Evolutionary conservation across 2,888 invertebrate genomes (phyloP), one percentile per base, ranked within the genome.

Genomic region (Plagodis pulveraria): DNA sequence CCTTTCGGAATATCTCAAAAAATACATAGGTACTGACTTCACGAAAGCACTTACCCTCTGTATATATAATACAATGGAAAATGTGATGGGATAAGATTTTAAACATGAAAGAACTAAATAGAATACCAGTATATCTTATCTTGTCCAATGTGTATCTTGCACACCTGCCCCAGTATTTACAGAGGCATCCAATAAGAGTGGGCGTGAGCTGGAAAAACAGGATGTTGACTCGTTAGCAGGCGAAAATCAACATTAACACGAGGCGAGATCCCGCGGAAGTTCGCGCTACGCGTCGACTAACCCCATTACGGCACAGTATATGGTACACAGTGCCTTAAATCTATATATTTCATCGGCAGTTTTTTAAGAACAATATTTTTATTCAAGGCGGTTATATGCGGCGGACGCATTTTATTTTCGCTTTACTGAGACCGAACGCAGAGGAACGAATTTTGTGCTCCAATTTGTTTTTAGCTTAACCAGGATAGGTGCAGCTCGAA

Each of bases 271-370:
- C 48, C 57, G 52, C 60, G 61, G 59, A 64, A 67, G 67, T 66
- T 67, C 51, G 56, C 40, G 40, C 34, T 46, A 46, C 56, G 60
- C 61, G 48, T 49, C 61, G 59, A 50, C 47, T 58, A 58, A 55
- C 65, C 63, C 69, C 59, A 69, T 69, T 61, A 69, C 68, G 63
- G 55, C 46, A 45, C 40, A 53, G 43, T 22, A 49, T 4, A 0
- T 10, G 0, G 6, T 0, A 36, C 0, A 43, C 59, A 55, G 59
- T 43, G 22, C 44, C 32, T 38, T 10, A 50, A 33, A 5, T 35
- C 6, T 9, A 38, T 6, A 4, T 38, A 38, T 38, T 38, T 38
- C 38, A 22, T 22, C 4, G 22, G 22, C 22, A 22, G 22, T 22
- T 22, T 22, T 22, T 22, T 22, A 22, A 22, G 22, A 22, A 4